phyloP scores from a whole-genome alignment of 2,888 invertebrate genomes.

The Drosophila planitibia region DNA sequence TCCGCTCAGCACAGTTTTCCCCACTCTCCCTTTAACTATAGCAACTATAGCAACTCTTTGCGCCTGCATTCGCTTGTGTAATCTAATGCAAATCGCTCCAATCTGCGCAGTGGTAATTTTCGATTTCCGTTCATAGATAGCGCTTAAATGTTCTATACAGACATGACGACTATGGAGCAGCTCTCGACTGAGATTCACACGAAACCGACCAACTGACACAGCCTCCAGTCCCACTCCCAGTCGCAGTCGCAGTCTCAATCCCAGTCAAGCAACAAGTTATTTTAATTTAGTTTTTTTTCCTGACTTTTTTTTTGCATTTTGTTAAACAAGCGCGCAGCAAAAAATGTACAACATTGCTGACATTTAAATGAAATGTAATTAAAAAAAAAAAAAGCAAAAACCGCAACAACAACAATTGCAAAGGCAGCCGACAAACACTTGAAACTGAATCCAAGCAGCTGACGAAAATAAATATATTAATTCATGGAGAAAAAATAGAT shows the following conservation, averaged over 20 bases:
- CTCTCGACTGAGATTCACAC: conserved; percentile 44
- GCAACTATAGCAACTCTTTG: conserved; percentile 20
- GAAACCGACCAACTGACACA: conserved; percentile 41
- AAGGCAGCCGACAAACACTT: conserved; percentile 49
- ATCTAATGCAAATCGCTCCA: conserved; percentile 80
- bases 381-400: conserved; percentile 41
- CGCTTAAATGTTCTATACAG: conserved; percentile 53
- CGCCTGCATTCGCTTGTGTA: conserved; percentile 41
- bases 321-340: conserved; percentile 60
- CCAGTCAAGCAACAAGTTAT: conserved; percentile 63
- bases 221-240: conserved; percentile 29
- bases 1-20: conserved; percentile 30
- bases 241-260: conserved; percentile 22
- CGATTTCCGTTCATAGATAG: conserved; percentile 81
- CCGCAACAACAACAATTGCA: conserved; percentile 23
- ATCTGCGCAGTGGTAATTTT: conserved; percentile 80
- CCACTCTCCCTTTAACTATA: not conserved
- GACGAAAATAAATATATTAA: conserved; percentile 46
- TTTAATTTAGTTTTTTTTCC: conserved; percentile 11
- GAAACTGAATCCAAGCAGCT: conserved; percentile 39
- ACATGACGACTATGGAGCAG: conserved; percentile 41
- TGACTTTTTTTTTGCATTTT: conserved; percentile 39
- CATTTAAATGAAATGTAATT: conserved; percentile 81
- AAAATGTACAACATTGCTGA: conserved; percentile 63
- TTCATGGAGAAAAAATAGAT: conserved; percentile 24